These are phyloP conservation scores for Neogobius melanostomus DNA, from an alignment of 2,113 vertebrate species.

Conservation along the genomic window DNA sequence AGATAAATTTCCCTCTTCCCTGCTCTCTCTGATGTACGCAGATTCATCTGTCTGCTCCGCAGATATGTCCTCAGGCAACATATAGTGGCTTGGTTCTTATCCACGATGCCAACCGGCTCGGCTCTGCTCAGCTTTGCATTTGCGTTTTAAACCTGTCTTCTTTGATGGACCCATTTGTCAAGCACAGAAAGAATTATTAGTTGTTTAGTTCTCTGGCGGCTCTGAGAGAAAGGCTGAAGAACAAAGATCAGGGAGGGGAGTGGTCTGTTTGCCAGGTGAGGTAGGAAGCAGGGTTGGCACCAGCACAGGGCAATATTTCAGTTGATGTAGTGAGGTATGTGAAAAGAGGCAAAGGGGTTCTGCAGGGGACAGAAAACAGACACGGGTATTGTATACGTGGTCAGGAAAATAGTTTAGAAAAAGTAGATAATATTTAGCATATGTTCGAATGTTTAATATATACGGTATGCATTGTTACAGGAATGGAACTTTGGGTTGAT, in stretches of 20 bases:
- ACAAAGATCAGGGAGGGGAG: constrained; percentile 9
- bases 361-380: constrained; percentile 21
- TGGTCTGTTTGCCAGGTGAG: constrained; percentile 45
- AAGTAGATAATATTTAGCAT: not conserved
- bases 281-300: constrained; percentile 15
- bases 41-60: constrained; percentile 42
- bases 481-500: not conserved
- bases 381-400: not conserved
- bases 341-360: not conserved
- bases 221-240: constrained; percentile 25
- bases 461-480: not conserved
- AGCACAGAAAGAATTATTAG: constrained; percentile 11
- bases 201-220: constrained; percentile 12
- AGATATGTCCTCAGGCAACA: constrained; percentile 40
- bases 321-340: not conserved
- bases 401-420: not conserved
- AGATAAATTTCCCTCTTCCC: constrained; percentile 1
- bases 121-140: constrained; percentile 16
- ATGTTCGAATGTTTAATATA: not conserved
- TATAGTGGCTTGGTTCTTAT: constrained; percentile 33
- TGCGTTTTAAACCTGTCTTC: not conserved
- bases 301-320: constrained; percentile 4
- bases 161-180: not conserved
- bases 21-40: constrained; percentile 22
- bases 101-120: constrained; percentile 29